A percentile compares a stretch with the other conserved stretches of the same genome.
phyloP scores from a whole-genome alignment of 1,140 invertebrate species.

The Drosophila insularis region DNA sequence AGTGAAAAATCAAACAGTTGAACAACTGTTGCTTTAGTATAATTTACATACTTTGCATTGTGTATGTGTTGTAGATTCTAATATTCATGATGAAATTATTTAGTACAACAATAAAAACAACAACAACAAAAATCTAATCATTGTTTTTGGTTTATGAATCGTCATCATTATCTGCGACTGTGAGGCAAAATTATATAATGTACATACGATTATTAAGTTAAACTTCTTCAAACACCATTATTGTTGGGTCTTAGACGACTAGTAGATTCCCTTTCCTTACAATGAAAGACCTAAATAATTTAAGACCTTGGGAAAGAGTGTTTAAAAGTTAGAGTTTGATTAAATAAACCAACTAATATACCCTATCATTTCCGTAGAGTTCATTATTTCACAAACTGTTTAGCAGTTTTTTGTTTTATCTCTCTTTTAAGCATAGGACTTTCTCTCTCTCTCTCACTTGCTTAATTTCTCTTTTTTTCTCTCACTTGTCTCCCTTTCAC shows the following conservation, averaged over 20 bases:
- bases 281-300: too few relatives aligned
- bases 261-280: background rate
- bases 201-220: background rate
- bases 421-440: background rate
- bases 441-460: background rate
- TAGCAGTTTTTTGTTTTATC: conserved; percentile 3
- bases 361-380: background rate
- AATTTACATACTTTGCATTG: background rate
- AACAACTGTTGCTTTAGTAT: conserved; percentile 27
- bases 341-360: background rate
- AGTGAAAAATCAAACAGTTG: background rate
- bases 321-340: too few relatives aligned
- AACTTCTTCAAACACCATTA: background rate
- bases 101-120: background rate
- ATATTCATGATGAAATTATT: background rate
- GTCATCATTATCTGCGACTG: background rate
- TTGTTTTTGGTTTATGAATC: conserved; percentile 2
- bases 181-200: conserved; percentile 3
- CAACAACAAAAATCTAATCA: background rate
- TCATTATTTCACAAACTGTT: background rate
- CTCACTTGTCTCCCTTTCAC: background rate
- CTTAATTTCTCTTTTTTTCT: background rate
- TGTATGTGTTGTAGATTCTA: background rate
- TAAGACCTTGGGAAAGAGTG: too few relatives aligned
- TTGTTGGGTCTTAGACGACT: background rate